Percentiles rank a stretch among this genome's conserved stretches.
phyloP scores from a whole-genome alignment of 2,113 vertebrate species.

The Limanda limanda region DNA sequence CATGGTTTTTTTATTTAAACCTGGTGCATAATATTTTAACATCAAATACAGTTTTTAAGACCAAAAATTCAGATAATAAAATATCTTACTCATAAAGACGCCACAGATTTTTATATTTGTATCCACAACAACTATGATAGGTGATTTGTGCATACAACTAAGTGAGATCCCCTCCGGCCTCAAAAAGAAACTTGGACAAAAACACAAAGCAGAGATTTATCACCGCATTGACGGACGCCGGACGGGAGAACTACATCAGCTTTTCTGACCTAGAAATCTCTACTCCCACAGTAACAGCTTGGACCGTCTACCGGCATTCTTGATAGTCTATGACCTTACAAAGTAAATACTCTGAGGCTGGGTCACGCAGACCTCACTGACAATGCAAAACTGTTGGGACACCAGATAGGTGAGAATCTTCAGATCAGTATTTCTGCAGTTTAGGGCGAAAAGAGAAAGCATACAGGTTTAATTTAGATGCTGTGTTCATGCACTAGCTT shows the following conservation, averaged over 20 bases:
- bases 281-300: conserved; percentile 12
- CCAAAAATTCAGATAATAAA: no score
- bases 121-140: not conserved
- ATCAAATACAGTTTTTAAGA: no score
- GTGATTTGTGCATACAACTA: no score
- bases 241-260: conserved; percentile 14
- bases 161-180: no score
- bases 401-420: not conserved
- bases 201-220: conserved; percentile 9
- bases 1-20: no score
- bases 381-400: conserved; percentile 15
- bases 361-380: conserved; percentile 38
- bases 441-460: not conserved
- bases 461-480: not conserved
- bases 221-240: conserved; percentile 2
- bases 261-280: not conserved
- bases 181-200: conserved; percentile 5
- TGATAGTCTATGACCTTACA: conserved; percentile 29
- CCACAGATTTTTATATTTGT: not conserved
- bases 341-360: conserved; percentile 38
- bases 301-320: conserved; percentile 22
- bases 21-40: no score
- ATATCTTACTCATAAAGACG: no score
- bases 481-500: not conserved
- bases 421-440: not conserved